These are phyloP conservation scores for Agrotis ipsilon DNA, from an alignment of 2,888 invertebrate species.

Conservation along the genomic window DNA sequence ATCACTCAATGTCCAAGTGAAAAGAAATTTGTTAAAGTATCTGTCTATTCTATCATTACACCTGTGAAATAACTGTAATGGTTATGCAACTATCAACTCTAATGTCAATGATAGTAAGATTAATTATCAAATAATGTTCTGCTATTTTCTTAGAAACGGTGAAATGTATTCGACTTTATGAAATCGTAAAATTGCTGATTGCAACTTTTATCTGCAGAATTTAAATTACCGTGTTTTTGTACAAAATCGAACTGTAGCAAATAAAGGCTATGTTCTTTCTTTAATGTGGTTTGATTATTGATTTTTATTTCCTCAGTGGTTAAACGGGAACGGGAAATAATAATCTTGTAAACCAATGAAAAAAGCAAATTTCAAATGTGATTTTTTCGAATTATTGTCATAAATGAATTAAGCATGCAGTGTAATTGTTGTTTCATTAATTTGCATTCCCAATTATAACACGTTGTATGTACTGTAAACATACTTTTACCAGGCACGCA, in stretches of 20 bases:
- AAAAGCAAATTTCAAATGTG: not conserved
- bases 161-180: not conserved
- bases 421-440: slow-evolving; percentile 7
- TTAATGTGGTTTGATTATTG: no score
- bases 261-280: no score
- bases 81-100: slow-evolving; percentile 2
- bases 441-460: slow-evolving; percentile 1
- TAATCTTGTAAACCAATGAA: not conserved
- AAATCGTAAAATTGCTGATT: no score
- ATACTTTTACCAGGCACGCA: not conserved
- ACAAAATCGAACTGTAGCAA: not conserved
- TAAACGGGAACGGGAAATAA: no score
- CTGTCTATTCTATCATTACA: not conserved
- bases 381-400: not conserved
- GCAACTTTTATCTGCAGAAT: no score
- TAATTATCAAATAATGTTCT: slow-evolving; percentile 1
- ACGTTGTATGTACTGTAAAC: not conserved
- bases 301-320: no score
- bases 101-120: fast-evolving
- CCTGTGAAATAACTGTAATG: not conserved
- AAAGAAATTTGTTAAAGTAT: slow-evolving; percentile 2
- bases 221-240: no score
- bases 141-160: not conserved
- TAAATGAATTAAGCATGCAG: slow-evolving; percentile 16
- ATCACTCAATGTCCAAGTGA: no score